Conservation (phyloP, 2,888 invertebrate genomes). For the Physocephala rufipes region DNA sequence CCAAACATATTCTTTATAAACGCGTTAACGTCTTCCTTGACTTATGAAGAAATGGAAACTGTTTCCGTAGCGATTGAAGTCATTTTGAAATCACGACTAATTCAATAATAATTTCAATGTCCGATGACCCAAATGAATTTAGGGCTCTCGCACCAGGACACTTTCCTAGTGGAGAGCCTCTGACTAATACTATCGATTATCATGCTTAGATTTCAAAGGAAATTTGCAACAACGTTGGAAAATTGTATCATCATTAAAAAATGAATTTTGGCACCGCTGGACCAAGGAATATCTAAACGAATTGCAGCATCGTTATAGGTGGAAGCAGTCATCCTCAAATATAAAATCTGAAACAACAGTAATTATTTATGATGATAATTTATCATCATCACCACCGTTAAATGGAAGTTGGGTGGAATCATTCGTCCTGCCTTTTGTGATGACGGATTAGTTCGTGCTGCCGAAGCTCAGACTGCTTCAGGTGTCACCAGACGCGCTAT, state of each 20-base stretch:
- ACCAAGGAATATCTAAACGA: not conserved
- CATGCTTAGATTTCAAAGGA: too few species aligned
- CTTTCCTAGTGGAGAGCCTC: not conserved
- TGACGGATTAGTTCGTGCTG: not conserved
- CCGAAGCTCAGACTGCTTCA: conserved; percentile 11
- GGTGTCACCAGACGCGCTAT: conserved; percentile 2
- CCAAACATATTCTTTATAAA: not conserved
- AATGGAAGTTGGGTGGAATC: conserved; percentile 3
- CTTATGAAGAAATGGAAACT: not conserved
- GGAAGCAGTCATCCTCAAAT: too few species aligned
- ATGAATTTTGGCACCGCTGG: not conserved
- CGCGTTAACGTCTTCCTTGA: not conserved
- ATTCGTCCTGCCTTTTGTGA: conserved; percentile 5
- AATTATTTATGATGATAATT: not conserved
- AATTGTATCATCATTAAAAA: not conserved
- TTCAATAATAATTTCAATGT: not conserved
- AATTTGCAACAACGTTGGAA: not conserved
- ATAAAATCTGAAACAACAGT: too few species aligned
- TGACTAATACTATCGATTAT: too few species aligned
- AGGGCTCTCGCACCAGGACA: too few species aligned
- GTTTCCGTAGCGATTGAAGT: not conserved
- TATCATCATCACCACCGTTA: conserved; percentile 5
- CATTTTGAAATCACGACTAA: not conserved
- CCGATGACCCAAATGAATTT: too few species aligned
- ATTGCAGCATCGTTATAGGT: not conserved